Conservation (phyloP, 2,113 vertebrate species). For the Alaudala cheleensis region DNA sequence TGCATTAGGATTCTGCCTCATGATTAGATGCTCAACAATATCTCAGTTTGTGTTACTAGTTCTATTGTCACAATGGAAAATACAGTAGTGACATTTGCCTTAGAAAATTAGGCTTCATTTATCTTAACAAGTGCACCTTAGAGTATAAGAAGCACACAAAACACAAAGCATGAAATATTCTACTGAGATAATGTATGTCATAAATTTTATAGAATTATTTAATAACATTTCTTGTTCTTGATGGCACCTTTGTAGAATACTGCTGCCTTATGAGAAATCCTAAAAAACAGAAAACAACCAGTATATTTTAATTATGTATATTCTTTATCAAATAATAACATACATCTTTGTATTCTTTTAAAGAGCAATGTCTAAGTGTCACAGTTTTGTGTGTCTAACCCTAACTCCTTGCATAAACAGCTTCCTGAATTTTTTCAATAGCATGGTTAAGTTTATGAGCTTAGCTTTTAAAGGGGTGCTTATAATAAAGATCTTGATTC, state of each 20-base stretch:
- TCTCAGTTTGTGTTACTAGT: neutral
- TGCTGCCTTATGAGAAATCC: constrained; percentile 32
- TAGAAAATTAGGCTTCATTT: constrained; percentile 45
- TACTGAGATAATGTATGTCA: constrained; percentile 23
- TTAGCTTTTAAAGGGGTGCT: neutral
- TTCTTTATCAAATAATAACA: constrained; percentile 40
- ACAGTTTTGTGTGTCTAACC: constrained; percentile 6
- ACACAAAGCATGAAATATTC: constrained; percentile 30
- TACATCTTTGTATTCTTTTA: neutral
- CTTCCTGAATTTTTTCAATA: neutral
- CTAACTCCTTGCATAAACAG: constrained; percentile 3
- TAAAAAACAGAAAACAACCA: neutral
- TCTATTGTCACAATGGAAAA: constrained; percentile 3
- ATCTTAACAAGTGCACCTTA: constrained; percentile 35
- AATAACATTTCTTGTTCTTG: constrained; percentile 38
- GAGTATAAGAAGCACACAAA: constrained; percentile 19
- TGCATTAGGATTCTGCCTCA: neutral
- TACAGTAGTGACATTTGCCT: constrained; percentile 1
- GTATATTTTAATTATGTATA: constrained; percentile 41
- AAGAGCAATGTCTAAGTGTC: neutral
- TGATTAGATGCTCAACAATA: neutral
- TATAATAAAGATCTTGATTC: neutral
- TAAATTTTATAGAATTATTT: constrained; percentile 61
- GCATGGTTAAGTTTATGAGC: neutral
- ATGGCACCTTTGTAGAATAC: constrained; percentile 15